phyloP scores from a whole-genome alignment of 1,140 invertebrate species.

The Lordiphosa mommai region DNA sequence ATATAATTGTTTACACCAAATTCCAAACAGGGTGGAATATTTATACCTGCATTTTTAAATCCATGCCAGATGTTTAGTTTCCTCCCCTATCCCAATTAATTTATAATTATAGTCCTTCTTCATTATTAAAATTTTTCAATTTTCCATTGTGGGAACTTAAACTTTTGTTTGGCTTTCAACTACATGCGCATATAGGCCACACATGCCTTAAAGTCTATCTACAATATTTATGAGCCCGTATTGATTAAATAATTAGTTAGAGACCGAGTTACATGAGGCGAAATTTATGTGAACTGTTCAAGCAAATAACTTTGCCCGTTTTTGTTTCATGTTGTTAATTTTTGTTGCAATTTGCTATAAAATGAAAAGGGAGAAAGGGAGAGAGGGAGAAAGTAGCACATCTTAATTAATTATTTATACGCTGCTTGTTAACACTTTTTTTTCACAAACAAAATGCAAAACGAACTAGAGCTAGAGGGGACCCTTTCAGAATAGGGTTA shows the following conservation, averaged over 20 bases:
- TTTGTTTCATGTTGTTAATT: constrained; percentile 33
- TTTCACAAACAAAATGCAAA: background rate
- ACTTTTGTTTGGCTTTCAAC: constrained; percentile 40
- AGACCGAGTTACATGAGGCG: constrained; percentile 24
- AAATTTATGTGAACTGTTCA: constrained; percentile 50
- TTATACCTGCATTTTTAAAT: too few species aligned
- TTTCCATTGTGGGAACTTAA: constrained; percentile 43
- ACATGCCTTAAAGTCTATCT: constrained; percentile 9
- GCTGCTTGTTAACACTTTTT: constrained; percentile 49
- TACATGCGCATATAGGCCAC: background rate
- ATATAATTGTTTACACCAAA: too few species aligned
- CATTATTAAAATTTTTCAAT: background rate
- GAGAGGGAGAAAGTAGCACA: background rate
- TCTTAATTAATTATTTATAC: constrained; percentile 53
- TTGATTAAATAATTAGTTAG: constrained; percentile 63
- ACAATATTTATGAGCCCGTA: constrained; percentile 49
- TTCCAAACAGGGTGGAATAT: too few species aligned
- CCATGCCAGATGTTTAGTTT: too few species aligned
- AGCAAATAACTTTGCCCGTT: constrained; percentile 24
- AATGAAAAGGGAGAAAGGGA: constrained; percentile 1
- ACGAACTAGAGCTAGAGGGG: constrained; percentile 5
- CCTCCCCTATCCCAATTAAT: background rate
- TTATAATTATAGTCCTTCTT: constrained; percentile 22
- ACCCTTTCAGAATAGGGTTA: constrained; percentile 33
- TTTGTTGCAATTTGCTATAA: background rate